phyloP scores from a whole-genome alignment of 2,113 vertebrate species.

The Monarcha castaneiventris region DNA sequence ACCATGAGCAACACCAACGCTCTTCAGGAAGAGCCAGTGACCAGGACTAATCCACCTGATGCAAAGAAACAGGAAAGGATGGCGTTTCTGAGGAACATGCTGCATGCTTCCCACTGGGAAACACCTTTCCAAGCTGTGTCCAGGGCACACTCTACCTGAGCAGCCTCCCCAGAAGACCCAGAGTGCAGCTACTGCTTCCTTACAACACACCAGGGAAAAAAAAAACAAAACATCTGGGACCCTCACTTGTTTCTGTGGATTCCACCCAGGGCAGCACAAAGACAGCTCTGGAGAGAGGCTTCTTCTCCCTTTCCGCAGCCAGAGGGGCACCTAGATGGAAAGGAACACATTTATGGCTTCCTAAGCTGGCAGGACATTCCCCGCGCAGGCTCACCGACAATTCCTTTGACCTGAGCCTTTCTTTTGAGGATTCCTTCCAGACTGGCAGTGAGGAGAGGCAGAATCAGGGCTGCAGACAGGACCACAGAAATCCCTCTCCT shows the following conservation, averaged over 20 bases:
- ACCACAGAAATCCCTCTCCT: background rate
- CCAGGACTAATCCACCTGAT: background rate
- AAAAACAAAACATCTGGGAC: background rate
- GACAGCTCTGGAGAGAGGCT: constrained; percentile 41
- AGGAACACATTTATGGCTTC: constrained; percentile 33
- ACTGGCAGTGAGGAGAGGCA: background rate
- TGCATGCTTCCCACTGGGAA: background rate
- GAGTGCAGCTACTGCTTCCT: background rate
- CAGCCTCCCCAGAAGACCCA: background rate
- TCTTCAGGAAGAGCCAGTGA: background rate
- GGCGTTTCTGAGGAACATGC: background rate
- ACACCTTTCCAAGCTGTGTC: background rate
- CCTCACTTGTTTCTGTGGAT: constrained; percentile 32
- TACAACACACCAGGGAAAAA: background rate
- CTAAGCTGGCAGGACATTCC: background rate
- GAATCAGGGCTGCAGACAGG: background rate
- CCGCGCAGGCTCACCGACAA: background rate
- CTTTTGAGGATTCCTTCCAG: background rate
- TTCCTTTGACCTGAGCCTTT: background rate
- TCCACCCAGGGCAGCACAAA: constrained; percentile 55
- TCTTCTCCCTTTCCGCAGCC: constrained; percentile 50
- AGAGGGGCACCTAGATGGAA: constrained; percentile 33
- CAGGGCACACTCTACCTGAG: background rate
- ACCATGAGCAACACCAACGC: background rate
- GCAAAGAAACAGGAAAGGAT: background rate